Evolutionary conservation across 2,888 invertebrate genomes (phyloP).

Genomic region (Tetragonula carbonaria): DNA sequence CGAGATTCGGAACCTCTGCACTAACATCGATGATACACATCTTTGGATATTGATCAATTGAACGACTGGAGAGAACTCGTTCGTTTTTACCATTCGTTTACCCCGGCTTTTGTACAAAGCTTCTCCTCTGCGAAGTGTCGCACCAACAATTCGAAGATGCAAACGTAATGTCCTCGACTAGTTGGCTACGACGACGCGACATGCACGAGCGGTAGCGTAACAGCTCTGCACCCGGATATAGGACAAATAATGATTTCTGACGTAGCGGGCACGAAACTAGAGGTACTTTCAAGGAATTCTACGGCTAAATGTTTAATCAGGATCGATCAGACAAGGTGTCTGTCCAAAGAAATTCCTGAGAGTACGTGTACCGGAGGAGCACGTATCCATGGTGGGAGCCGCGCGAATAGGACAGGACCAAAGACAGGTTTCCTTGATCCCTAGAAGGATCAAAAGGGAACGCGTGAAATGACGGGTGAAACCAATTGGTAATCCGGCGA

Average conservation of each 20-base stretch:
- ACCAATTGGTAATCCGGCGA: slow-evolving; percentile 1
- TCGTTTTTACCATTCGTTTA: background rate
- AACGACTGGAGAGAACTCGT: background rate
- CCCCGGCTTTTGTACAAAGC: background rate
- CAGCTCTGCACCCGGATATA: slow-evolving; percentile 17
- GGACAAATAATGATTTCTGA: slow-evolving; percentile 53
- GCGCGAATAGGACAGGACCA: too few species aligned
- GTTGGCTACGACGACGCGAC: background rate
- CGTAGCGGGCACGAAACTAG: slow-evolving; percentile 36
- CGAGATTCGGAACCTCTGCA: background rate
- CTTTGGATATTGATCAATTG: background rate
- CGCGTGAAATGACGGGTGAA: background rate
- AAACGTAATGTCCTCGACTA: slow-evolving; percentile 13
- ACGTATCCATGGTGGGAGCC: background rate
- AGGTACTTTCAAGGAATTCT: slow-evolving; percentile 13
- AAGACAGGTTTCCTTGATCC: too few species aligned
- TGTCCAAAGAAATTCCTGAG: background rate
- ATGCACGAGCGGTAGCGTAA: background rate
- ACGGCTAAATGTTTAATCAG: slow-evolving; percentile 45
- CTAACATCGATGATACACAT: background rate
- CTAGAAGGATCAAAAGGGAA: background rate
- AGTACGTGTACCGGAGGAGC: background rate
- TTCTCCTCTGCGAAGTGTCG: background rate
- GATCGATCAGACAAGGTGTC: slow-evolving; percentile 37
- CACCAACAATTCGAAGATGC: background rate